phyloP scores from a whole-genome alignment of 2,113 vertebrate species.

The Crotalus viridis region DNA sequence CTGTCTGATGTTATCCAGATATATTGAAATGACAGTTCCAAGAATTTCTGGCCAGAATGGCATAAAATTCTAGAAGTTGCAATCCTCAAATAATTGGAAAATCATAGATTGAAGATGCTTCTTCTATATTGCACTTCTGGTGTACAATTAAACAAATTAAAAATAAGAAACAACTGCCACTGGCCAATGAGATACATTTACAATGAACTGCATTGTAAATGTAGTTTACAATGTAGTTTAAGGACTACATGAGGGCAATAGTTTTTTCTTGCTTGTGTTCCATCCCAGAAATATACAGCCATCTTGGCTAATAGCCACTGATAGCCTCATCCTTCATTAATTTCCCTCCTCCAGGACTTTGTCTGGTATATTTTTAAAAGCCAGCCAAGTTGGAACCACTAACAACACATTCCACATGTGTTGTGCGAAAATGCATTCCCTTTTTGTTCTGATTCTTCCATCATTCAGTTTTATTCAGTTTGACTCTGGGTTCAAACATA shows the following conservation, averaged over 20 bases:
- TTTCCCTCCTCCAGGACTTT: neutral
- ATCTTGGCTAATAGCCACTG: neutral
- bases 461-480: neutral
- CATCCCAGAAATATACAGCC: neutral
- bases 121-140: neutral
- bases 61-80: neutral
- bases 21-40: neutral
- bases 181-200: neutral
- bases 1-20: neutral
- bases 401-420: neutral
- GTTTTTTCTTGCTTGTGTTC: neutral
- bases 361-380: neutral
- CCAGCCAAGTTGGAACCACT: neutral
- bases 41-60: neutral
- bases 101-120: neutral
- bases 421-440: neutral
- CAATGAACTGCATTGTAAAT: neutral
- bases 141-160: neutral
- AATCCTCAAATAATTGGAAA: neutral
- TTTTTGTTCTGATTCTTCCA: neutral
- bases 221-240: no score
- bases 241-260: no score
- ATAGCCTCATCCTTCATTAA: neutral
- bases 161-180: neutral
- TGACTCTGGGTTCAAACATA: neutral